Conservation (phyloP, 53 echinoderm and acorn worm genomes). For the Holothuria leucospilota region DNA sequence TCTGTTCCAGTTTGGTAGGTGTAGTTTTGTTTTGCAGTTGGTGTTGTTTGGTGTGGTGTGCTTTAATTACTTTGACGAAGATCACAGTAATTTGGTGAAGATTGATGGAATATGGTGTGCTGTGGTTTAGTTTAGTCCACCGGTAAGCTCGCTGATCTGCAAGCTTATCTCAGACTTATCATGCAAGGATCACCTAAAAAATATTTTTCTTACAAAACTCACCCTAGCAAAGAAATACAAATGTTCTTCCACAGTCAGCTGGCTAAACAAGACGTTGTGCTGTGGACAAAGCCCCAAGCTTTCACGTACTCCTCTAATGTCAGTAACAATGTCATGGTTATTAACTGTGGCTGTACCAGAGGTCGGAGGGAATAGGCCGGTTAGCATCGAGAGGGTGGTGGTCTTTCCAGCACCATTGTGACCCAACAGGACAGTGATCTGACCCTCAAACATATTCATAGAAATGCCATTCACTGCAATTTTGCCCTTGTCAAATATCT, state of each 20-base stretch:
- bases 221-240: slow-evolving; percentile 93
- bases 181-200: too few species aligned
- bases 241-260: slow-evolving; percentile 86
- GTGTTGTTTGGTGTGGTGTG: too few species aligned
- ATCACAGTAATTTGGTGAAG: too few species aligned
- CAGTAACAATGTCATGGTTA: slow-evolving; percentile 67
- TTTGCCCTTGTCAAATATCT: slow-evolving; percentile 71
- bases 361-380: slow-evolving; percentile 82
- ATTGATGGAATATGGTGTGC: too few species aligned
- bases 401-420: slow-evolving; percentile 94
- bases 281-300: slow-evolving; percentile 88
- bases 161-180: too few species aligned
- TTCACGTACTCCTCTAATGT: slow-evolving; percentile 78
- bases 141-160: too few species aligned
- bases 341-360: slow-evolving; percentile 74
- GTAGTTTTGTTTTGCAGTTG: too few species aligned
- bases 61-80: too few species aligned
- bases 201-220: neutral
- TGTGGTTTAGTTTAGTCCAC: too few species aligned
- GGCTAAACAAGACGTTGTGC: slow-evolving; percentile 82
- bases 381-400: slow-evolving; percentile 87
- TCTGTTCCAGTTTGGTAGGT: too few species aligned
- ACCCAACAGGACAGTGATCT: slow-evolving; percentile 85
- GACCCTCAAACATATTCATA: slow-evolving; percentile 82
- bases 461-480: slow-evolving; percentile 72